phyloP scores from a whole-genome alignment of 1,140 invertebrate genomes.

The Rhopalosiphum padi region DNA sequence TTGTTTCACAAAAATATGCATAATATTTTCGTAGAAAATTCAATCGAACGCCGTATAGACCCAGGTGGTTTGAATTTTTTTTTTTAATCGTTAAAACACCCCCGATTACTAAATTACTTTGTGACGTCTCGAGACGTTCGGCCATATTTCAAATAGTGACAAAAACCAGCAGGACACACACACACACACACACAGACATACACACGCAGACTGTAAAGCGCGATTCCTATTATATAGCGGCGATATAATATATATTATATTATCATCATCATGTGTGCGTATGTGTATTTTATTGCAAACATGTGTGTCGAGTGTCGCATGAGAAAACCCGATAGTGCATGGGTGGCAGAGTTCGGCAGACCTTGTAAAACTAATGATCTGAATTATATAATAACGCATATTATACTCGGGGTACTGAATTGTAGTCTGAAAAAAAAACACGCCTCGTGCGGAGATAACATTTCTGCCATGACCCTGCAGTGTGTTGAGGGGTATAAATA shows the following conservation, averaged over 20 bases:
- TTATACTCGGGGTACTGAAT: neutral
- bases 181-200: neutral
- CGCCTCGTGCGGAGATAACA: neutral
- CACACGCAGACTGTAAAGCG: neutral
- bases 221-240: too few relatives aligned
- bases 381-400: neutral
- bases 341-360: neutral
- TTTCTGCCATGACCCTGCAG: neutral
- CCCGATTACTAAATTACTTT: too few relatives aligned
- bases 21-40: neutral
- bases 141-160: too few relatives aligned
- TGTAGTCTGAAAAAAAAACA: neutral
- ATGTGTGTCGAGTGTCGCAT: neutral
- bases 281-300: neutral
- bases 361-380: slow-evolving; percentile 11
- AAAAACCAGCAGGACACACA: neutral
- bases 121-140: neutral
- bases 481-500: neutral
- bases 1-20: neutral
- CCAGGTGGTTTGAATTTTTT: neutral
- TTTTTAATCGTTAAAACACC: neutral
- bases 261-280: neutral
- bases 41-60: neutral
- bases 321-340: neutral
- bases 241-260: neutral